phyloP scores from a whole-genome alignment of 2,888 invertebrate genomes.

The Agonopterix subpropinquella region DNA sequence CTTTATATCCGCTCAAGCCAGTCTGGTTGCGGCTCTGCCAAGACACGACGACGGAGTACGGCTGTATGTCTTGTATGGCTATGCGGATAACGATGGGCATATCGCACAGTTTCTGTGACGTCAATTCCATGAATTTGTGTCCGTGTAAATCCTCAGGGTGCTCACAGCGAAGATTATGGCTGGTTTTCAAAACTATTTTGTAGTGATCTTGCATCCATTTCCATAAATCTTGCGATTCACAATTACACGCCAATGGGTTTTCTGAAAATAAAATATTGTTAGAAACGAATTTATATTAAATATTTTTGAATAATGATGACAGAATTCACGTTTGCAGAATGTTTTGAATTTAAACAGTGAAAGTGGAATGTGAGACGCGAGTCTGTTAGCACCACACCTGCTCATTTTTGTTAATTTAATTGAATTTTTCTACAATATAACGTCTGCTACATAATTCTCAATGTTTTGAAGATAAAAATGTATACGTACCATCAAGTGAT shows the following conservation, averaged over 20 bases:
- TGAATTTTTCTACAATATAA: neutral
- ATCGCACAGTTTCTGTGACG: constrained; percentile 89
- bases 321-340: no score
- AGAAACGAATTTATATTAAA: no score
- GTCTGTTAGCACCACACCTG: no score
- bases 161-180: constrained; percentile 83
- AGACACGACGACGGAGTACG: constrained; percentile 89
- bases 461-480: neutral
- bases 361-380: no score
- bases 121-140: constrained; percentile 83
- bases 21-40: constrained; percentile 94
- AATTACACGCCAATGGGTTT: constrained; percentile 92
- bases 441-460: neutral
- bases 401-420: no score
- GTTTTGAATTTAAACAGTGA: no score
- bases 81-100: constrained; percentile 88
- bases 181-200: constrained; percentile 80
- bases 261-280: constrained; percentile 70
- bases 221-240: constrained; percentile 93
- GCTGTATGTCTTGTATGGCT: constrained; percentile 91
- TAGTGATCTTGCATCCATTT: constrained; percentile 93
- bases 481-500: constrained; percentile 84
- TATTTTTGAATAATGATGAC: no score
- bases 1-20: constrained; percentile 88
- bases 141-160: constrained; percentile 88